Percentiles rank a stretch among this genome's conserved stretches.
Evolutionary conservation across 2,888 invertebrate species (phyloP).

Genomic region (Calliscelio sp.): DNA sequence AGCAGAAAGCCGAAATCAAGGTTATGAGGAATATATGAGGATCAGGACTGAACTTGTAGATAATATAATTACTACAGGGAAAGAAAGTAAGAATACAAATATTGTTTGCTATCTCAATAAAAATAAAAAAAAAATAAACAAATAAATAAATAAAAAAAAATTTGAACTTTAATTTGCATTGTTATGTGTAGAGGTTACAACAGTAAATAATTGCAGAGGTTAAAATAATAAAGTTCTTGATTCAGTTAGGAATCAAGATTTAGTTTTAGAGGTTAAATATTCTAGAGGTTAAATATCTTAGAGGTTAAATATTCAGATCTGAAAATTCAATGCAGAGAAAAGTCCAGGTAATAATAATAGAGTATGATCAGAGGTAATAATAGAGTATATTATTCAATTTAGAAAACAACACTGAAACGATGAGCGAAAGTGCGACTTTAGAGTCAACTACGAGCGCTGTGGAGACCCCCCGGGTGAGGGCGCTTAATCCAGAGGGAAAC

Average conservation of each 20-base stretch:
- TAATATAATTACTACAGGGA: too few species aligned
- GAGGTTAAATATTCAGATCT: slow-evolving; percentile 52
- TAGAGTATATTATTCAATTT: slow-evolving; percentile 29
- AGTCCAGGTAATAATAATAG: slow-evolving; percentile 54
- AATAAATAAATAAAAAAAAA: too few species aligned
- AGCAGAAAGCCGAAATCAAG: slow-evolving; percentile 2
- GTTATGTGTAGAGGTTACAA: too few species aligned
- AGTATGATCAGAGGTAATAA: slow-evolving; percentile 9
- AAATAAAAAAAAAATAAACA: too few species aligned
- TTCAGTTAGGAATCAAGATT: slow-evolving; percentile 14
- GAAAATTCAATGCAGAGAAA: slow-evolving; percentile 28
- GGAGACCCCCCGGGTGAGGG: too few species aligned
- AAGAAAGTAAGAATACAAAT: slow-evolving; percentile 35
- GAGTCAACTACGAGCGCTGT: too few species aligned
- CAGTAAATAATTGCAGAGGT: slow-evolving; percentile 14
- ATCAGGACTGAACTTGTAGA: slow-evolving; percentile 28
- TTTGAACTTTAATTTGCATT: too few species aligned
- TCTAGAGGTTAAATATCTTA: too few species aligned
- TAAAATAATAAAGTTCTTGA: slow-evolving; percentile 6
- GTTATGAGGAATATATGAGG: slow-evolving; percentile 43
- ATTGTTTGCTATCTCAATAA: slow-evolving; percentile 10
- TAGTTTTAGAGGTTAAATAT: too few species aligned
- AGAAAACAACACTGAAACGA: slow-evolving; percentile 50
- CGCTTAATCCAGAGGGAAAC: not conserved
- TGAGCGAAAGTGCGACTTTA: not conserved